Conservation (phyloP, 1,140 invertebrate genomes). For the Eubasilissa regina region DNA sequence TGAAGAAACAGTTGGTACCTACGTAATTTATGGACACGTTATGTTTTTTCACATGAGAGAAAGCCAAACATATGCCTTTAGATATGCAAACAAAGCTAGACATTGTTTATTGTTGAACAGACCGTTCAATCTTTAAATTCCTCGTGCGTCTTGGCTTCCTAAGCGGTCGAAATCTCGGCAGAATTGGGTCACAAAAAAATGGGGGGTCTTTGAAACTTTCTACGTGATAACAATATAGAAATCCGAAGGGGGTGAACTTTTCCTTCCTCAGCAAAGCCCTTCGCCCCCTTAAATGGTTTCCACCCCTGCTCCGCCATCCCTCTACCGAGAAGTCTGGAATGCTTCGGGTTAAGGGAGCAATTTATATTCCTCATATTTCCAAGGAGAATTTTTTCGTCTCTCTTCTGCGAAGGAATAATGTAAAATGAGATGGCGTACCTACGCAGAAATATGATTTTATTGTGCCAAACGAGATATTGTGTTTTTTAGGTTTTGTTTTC, state of each 20-base stretch:
- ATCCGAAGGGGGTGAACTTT: slow-evolving; percentile 40
- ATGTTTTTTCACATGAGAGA: slow-evolving; percentile 6
- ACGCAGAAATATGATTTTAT: slow-evolving; percentile 27
- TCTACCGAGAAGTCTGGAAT: slow-evolving; percentile 46
- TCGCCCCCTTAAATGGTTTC: slow-evolving; percentile 45
- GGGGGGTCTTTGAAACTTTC: slow-evolving; percentile 58
- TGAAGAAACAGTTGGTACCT: background rate
- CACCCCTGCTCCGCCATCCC: slow-evolving; percentile 36
- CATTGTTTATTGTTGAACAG: slow-evolving; percentile 12
- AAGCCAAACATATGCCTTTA: slow-evolving; percentile 3
- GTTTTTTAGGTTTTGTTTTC: slow-evolving; percentile 28
- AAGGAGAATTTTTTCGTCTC: slow-evolving; percentile 55
- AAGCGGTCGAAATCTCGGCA: slow-evolving; percentile 53
- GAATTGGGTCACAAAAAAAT: slow-evolving; percentile 60
- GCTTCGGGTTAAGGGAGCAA: slow-evolving; percentile 58
- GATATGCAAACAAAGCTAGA: slow-evolving; percentile 26
- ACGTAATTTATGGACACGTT: slow-evolving; percentile 5
- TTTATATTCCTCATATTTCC: slow-evolving; percentile 62
- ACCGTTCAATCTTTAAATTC: slow-evolving; percentile 43
- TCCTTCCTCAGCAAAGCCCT: slow-evolving; percentile 51
- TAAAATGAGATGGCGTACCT: slow-evolving; percentile 11
- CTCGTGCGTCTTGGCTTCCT: slow-evolving; percentile 35
- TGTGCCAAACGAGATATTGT: slow-evolving; percentile 26
- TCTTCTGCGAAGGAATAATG: slow-evolving; percentile 17
- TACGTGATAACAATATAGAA: slow-evolving; percentile 61